These are phyloP conservation scores for Anolis sagrei DNA, from an alignment of 2,113 vertebrate species.

Conservation along the genomic window DNA sequence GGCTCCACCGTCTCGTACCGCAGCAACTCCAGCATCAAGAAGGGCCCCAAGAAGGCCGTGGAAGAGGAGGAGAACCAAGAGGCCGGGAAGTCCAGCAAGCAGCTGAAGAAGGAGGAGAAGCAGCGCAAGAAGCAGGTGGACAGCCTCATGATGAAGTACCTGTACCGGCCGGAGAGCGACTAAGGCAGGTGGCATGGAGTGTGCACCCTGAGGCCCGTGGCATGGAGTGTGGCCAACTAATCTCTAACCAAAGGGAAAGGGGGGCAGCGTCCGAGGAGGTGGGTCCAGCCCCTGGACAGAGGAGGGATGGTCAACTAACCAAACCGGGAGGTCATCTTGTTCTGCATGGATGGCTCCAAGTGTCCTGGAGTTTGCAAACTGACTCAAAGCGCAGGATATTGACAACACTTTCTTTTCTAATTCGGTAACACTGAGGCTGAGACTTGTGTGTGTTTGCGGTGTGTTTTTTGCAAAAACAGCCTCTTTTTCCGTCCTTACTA, in stretches of 20 bases:
- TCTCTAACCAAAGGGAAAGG: background rate
- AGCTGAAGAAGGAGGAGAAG: constrained; percentile 86
- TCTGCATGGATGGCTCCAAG: background rate
- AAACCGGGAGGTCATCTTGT: no score
- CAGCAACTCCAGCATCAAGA: constrained; percentile 91
- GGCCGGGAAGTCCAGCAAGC: constrained; percentile 44
- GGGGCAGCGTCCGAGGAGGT: background rate
- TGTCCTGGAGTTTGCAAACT: background rate
- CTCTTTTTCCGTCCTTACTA: no score
- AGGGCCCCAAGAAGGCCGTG: constrained; percentile 72
- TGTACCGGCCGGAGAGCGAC: constrained; percentile 94
- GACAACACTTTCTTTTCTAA: no score
- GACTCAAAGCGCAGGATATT: background rate
- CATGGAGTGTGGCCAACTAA: constrained; percentile 69
- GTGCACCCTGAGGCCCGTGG: constrained; percentile 86
- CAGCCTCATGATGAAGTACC: constrained; percentile 97
- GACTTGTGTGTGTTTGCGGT: no score
- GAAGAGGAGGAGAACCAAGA: constrained; percentile 56
- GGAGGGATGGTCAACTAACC: background rate
- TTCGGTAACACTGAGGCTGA: no score
- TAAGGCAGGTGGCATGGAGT: constrained; percentile 82
- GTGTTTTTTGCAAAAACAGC: no score
- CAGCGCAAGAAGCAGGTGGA: constrained; percentile 92
- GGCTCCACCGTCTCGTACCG: constrained; percentile 88
- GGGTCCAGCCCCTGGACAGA: no score